A percentile compares a stretch with the other conserved stretches of the same genome.
These are phyloP conservation scores for Drosophila lacertosa DNA, from an alignment of 1,140 invertebrate genomes.

Conservation along the genomic window DNA sequence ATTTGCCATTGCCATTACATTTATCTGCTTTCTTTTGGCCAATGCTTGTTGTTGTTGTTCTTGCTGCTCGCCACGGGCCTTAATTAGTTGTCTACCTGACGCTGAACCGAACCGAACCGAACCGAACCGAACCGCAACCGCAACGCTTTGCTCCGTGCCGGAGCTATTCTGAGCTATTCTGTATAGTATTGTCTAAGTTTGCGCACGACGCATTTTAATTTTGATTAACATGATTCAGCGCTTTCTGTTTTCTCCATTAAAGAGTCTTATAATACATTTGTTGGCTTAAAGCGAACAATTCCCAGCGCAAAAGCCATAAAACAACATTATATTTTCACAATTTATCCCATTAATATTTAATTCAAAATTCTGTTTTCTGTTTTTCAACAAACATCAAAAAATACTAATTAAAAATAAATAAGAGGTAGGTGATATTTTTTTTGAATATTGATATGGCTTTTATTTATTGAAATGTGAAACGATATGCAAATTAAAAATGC, in stretches of 20 bases:
- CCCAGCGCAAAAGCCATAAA: background rate
- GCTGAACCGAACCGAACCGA: background rate
- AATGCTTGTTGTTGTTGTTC: constrained; percentile 18
- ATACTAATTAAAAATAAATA: background rate
- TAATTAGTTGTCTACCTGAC: constrained; percentile 59
- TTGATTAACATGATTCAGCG: constrained; percentile 64
- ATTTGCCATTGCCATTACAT: constrained; percentile 40
- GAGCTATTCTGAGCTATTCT: background rate
- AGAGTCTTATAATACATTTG: background rate
- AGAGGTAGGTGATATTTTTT: background rate
- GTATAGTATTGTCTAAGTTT: constrained; percentile 11
- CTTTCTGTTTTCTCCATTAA: background rate
- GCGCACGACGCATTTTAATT: constrained; percentile 52
- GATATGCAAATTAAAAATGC: background rate
- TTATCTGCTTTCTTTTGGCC: constrained; percentile 39
- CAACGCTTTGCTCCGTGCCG: background rate
- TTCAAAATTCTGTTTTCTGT: background rate
- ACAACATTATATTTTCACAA: background rate
- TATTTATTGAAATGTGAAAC: background rate
- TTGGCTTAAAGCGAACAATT: background rate
- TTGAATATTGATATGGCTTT: background rate
- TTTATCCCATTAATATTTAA: background rate
- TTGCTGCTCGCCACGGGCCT: constrained; percentile 45
- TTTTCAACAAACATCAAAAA: background rate
- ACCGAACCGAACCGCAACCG: background rate